Base-by-base conservation (phyloP, 2,888 invertebrate species). In the Synergus japonicus region DNA sequence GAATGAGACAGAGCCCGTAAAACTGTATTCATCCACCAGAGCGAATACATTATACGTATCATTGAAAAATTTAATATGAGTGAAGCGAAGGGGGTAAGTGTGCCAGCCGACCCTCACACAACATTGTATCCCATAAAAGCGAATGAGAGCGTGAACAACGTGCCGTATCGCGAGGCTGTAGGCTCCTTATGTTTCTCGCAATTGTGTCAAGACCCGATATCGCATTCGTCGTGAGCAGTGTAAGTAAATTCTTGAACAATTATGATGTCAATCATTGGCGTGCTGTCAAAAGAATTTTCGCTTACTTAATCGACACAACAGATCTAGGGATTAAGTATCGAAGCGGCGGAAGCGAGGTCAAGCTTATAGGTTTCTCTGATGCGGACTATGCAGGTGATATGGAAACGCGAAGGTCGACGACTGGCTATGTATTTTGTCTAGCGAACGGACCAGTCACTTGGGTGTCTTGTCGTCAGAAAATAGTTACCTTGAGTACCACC, bases 101-200 rank as follows among this genome's bases (percentile, higher is more conserved):
- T 78, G 46, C 7, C 78, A 49, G 78, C 69, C 0, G 78, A 78
- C 69, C 69, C 69, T 65, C 54, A 76, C 76, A 76, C 76, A 15
- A 13, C 0, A n/a, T 22, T 58, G 10, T 67, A 18, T 18, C 80
- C 82, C 10, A 73, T 73, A 18, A 81, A 80, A 13, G 41, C 76
- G 1, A 13, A 63, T 0, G 44, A 78, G 9, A 78, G 76, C 41
- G 13, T 15, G 5, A 67, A 12, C 5, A 78, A 78, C 15, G 79
- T 80, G 0, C 86, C 85, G 0, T 85, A 84, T 64, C 83, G 87
- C 22, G 85, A 86, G 67, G 84, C 84, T 0, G 82, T 86, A 3
- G 85, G 85, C 0, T 85, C 85, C 60, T 87, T 3, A 77, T 83
- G n/a, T 86, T 84, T 65, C 41, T 86, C 29, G 63, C 87, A 0